Evolutionary conservation across 1,140 invertebrate species (phyloP).

Genomic region (Achatina immaculata): DNA sequence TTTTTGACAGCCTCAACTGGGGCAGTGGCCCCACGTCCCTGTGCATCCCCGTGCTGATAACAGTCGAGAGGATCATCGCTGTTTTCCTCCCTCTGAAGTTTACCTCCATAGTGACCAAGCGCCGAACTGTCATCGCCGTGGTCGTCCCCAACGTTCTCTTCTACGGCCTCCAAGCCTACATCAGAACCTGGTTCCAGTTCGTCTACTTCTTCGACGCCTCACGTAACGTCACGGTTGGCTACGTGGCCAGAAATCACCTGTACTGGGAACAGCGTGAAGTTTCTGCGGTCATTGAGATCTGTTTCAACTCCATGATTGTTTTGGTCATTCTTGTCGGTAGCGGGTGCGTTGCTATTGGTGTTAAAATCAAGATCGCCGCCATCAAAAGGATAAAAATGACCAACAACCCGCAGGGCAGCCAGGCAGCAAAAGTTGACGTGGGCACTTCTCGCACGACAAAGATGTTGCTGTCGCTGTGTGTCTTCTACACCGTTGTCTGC

Average conservation of each 20-base stretch:
- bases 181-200: constrained; percentile 20
- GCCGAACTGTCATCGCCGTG: not conserved
- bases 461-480: constrained; percentile 13
- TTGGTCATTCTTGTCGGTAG: not conserved
- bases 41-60: constrained; percentile 7
- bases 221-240: not conserved
- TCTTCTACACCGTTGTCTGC: constrained; percentile 1
- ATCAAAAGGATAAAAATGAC: constrained; percentile 1
- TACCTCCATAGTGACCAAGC: not conserved
- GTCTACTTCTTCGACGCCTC: not conserved
- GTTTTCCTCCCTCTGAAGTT: constrained; percentile 23
- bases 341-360: constrained; percentile 7
- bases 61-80: constrained; percentile 13
- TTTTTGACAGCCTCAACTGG: constrained; percentile 16
- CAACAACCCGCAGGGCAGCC: not conserved
- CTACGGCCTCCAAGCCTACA: not conserved
- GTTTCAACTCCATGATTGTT: not conserved
- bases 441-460: constrained; percentile 16
- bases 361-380: constrained; percentile 6
- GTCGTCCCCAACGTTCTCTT: not conserved
- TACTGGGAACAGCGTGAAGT: not conserved
- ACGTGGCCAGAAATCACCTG: not conserved
- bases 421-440: not conserved
- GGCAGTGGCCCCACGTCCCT: constrained; percentile 1
- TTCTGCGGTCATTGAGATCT: not conserved